These are phyloP conservation scores for Agrotis puta DNA, from an alignment of 2,888 invertebrate species.

Conservation along the genomic window DNA sequence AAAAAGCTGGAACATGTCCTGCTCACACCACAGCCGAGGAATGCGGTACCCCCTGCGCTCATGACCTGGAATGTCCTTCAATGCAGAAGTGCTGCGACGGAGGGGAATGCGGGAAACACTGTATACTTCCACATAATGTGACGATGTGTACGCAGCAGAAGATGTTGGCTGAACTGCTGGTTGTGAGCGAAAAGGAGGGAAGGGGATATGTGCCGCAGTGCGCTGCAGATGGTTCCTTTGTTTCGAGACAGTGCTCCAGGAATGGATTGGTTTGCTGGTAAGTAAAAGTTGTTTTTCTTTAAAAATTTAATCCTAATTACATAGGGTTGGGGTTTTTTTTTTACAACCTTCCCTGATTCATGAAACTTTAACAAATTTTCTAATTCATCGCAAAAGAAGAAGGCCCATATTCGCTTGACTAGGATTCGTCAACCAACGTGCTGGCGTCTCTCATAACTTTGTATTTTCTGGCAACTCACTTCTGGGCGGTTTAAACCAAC, in stretches of 20 bases:
- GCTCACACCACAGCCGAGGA: conserved; percentile 83
- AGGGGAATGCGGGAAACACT: conserved; percentile 94
- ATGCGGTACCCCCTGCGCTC: conserved; percentile 93
- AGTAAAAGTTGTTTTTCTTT: conserved; percentile 48
- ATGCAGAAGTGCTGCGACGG: conserved; percentile 96
- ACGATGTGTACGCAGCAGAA: conserved; percentile 95
- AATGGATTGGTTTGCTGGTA: conserved; percentile 96
- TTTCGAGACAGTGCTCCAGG: conserved; percentile 95
- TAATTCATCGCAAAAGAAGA: too few relatives aligned
- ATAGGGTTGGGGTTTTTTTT: background rate
- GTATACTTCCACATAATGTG: conserved; percentile 94
- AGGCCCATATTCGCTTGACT: too few relatives aligned
- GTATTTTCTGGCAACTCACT: too few relatives aligned
- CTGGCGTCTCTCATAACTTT: too few relatives aligned
- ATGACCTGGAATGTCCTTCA: conserved; percentile 95
- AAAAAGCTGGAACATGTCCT: conserved; percentile 95
- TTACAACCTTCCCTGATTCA: background rate
- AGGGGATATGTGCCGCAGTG: conserved; percentile 97
- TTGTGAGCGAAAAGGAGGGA: conserved; percentile 95
- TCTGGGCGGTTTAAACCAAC: too few relatives aligned
- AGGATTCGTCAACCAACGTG: too few relatives aligned
- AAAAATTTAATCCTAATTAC: background rate
- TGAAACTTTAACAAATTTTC: too few relatives aligned
- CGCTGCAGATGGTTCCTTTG: conserved; percentile 93
- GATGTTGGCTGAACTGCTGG: conserved; percentile 94